Conservation (phyloP, 2,888 invertebrate species). For the Harpagoxenus sublaevis region DNA sequence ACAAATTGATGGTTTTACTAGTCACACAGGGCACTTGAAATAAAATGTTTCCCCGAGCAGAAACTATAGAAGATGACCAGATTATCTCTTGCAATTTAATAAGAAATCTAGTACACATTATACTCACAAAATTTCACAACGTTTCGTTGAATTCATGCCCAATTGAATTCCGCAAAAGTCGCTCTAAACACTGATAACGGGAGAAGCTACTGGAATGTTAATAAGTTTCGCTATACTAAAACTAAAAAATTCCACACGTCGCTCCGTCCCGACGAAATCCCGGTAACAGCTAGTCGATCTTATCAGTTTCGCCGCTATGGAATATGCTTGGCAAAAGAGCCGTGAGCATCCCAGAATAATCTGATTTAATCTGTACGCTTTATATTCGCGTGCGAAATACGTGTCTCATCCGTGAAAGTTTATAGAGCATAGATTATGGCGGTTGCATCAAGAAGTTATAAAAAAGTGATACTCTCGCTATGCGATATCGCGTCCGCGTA, state of each 20-base stretch:
- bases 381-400: background rate
- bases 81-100: slow-evolving; percentile 33
- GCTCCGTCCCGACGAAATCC: background rate
- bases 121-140: background rate
- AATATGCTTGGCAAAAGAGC: background rate
- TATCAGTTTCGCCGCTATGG: background rate
- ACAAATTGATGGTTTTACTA: slow-evolving; percentile 11
- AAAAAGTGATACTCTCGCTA: background rate
- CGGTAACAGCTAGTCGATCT: slow-evolving; percentile 11
- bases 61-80: background rate
- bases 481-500: slow-evolving; percentile 6
- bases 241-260: slow-evolving; percentile 6
- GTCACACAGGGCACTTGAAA: background rate
- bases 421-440: slow-evolving; percentile 4
- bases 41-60: background rate
- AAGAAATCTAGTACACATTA: background rate
- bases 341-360: slow-evolving; percentile 4
- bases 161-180: slow-evolving; percentile 11
- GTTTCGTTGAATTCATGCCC: background rate
- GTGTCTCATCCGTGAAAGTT: background rate
- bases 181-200: slow-evolving; percentile 24
- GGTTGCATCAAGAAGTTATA: background rate
- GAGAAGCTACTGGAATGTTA: slow-evolving; percentile 19
- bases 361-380: slow-evolving; percentile 31
- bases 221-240: slow-evolving; percentile 1